phyloP scores from a whole-genome alignment of 2,113 vertebrate species.

The Ploceus nigricollis region DNA sequence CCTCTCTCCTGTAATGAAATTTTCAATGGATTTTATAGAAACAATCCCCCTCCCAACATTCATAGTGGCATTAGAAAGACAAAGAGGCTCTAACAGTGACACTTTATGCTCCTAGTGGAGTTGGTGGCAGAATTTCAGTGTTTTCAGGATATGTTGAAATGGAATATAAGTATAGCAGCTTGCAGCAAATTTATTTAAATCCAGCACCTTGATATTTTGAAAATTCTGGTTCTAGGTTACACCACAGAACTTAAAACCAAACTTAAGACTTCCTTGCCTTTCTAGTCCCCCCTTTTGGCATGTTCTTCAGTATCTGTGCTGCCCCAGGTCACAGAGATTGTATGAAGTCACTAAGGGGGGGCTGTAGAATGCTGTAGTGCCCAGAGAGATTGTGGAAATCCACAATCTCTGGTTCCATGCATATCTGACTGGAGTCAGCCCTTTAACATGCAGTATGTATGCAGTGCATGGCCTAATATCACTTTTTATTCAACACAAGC shows the following conservation, averaged over 20 bases:
- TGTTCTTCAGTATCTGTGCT: neutral
- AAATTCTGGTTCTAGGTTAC: neutral
- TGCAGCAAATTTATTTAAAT: neutral
- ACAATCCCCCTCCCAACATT: rapidly evolving
- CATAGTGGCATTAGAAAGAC: neutral
- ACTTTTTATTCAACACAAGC: neutral
- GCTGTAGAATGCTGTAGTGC: neutral
- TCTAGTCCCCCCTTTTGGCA: neutral
- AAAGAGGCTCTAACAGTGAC: neutral
- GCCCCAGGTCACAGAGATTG: neutral
- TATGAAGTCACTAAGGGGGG: neutral
- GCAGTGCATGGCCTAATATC: neutral
- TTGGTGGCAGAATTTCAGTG: neutral
- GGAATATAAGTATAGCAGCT: neutral
- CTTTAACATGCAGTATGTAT: neutral
- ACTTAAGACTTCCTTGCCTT: neutral
- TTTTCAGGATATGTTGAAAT: neutral
- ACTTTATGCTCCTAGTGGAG: neutral
- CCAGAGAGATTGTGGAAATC: neutral
- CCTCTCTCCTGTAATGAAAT: neutral
- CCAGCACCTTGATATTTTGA: neutral
- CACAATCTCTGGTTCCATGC: neutral
- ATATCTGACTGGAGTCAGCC: neutral
- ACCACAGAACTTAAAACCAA: neutral
- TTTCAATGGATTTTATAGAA: neutral